Evolutionary conservation across 2,797 vertebrate species (phyloP).

Genomic region (Gallinago solitaria): DNA sequence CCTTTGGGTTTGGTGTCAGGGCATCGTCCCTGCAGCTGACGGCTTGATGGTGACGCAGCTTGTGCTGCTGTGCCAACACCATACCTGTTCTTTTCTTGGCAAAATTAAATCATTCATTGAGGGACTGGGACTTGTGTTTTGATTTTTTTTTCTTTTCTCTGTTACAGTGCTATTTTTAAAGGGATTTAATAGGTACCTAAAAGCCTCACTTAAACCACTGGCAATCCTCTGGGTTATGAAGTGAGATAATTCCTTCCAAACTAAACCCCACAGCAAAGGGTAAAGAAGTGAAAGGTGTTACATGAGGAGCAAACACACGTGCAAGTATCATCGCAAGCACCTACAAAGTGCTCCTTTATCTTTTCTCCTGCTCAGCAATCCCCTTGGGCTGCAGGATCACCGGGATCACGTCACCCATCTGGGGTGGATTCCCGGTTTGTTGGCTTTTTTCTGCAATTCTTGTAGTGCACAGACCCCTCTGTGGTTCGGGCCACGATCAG

Average conservation of each 20-base stretch:
- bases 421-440: not conserved
- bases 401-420: not conserved
- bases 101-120: not conserved
- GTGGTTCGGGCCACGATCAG: not conserved
- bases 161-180: not conserved
- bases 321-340: slow-evolving; percentile 4
- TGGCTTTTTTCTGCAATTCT: not conserved
- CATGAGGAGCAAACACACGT: not conserved
- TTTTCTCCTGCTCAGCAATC: slow-evolving; percentile 28
- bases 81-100: not conserved
- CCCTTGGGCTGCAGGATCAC: slow-evolving; percentile 10
- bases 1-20: not conserved
- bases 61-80: not conserved
- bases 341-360: slow-evolving; percentile 30
- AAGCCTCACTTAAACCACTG: not conserved
- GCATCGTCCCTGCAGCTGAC: not conserved
- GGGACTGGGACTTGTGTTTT: not conserved
- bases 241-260: slow-evolving; percentile 31
- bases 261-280: not conserved
- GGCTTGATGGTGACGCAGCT: rapidly evolving
- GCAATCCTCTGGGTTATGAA: not conserved
- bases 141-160: too few species aligned
- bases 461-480: not conserved
- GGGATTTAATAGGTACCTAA: not conserved
- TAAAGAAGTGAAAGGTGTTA: not conserved